Evolutionary conservation across 92 coral and sea anemone species (phyloP), one percentile per base, ranked within the genome.

Genomic region (Bergia puertoricense): DNA sequence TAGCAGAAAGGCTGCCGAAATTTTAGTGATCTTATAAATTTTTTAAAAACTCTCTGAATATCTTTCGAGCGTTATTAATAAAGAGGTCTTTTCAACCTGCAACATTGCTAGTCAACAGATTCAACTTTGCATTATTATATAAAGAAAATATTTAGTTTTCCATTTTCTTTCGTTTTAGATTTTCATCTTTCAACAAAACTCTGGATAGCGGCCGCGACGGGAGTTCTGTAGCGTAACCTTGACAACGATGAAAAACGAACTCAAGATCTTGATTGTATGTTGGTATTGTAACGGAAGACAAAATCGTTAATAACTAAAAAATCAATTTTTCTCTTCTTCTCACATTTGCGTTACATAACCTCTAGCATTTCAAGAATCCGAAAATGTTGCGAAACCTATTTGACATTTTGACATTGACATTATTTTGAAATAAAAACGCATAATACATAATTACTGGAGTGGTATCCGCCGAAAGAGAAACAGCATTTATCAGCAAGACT

Each of bases 311-410:
- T 54, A 54, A 10, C 13, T 69, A 38, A n/a, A n/a, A 11, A n/a
- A 69, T 69, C 2, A 69, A 7, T 69, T 23, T 69, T n/a, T 9
- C 8, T 13, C 9, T 8, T n/a, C 74, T n/a, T 69, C 39, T n/a
- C 74, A n/a, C 74, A 69, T 69, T n/a, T 11, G 74, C 74, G 39
- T 69, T 69, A 69, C 74, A 69, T 69, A 69, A 69, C 74, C 39
- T 36, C 30, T 23, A 1, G 74, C 6, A 20, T 66, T 46, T 46
- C 6, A 46, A 7, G 51, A 11, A 69, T 5, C 1, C 73, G 73
- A 67, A n/a, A 69, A 36, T n/a, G 74, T 23, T 69, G 74, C 39
- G 74, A n/a, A 69, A 23, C 74, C 37, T 16, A 8, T 69, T n/a
- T 69, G 30, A 36, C 74, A 36, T 69, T 69, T 69, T 69, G 74